Conservation (phyloP, 2,888 invertebrate species). For the Tachina lurida region DNA sequence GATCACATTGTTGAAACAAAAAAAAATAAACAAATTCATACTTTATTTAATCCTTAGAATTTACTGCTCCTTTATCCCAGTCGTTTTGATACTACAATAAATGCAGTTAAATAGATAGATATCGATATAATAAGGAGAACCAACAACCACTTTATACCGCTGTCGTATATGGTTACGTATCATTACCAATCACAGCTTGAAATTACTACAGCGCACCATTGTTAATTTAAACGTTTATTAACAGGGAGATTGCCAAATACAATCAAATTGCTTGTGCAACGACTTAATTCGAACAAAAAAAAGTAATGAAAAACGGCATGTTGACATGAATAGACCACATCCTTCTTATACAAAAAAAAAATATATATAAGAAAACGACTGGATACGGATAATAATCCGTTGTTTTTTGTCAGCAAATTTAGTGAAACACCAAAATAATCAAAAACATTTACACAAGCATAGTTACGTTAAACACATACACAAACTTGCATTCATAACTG, state of each 20-base stretch:
- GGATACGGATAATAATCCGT: constrained; percentile 80
- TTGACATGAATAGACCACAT: constrained; percentile 73
- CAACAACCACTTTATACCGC: neutral
- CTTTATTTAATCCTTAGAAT: constrained; percentile 43
- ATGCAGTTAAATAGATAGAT: constrained; percentile 68
- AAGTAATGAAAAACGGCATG: constrained; percentile 52
- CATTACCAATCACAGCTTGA: constrained; percentile 70
- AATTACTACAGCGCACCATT: constrained; percentile 55
- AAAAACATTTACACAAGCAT: constrained; percentile 52
- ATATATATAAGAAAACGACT: constrained; percentile 71
- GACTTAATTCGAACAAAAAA: constrained; percentile 64
- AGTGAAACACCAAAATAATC: constrained; percentile 75
- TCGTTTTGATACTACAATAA: constrained; percentile 36
- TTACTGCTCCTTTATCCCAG: constrained; percentile 29
- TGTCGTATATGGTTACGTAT: constrained; percentile 58
- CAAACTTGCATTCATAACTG: constrained; percentile 68
- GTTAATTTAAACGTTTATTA: constrained; percentile 66
- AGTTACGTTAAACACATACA: constrained; percentile 46
- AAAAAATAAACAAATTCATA: neutral
- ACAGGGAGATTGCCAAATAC: constrained; percentile 46
- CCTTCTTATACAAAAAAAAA: constrained; percentile 73
- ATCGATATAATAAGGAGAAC: constrained; percentile 49
- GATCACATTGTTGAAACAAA: constrained; percentile 8
- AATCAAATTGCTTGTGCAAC: constrained; percentile 72
- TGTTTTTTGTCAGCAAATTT: constrained; percentile 82